Evolutionary conservation across 2,797 vertebrate species (phyloP), one percentile per base, ranked within the genome.

Genomic region (Hozukius guyotensis): DNA sequence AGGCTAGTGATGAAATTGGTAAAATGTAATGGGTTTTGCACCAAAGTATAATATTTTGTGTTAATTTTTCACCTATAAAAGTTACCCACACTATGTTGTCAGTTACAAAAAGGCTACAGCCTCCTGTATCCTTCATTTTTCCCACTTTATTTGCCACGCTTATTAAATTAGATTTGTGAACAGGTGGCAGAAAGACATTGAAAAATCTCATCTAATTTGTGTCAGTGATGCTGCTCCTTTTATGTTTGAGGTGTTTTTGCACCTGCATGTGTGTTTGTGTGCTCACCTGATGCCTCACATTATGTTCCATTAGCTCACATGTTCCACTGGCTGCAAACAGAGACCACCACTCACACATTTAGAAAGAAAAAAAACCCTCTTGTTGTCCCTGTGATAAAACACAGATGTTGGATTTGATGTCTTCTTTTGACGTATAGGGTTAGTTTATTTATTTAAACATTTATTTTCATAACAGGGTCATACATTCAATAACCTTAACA

Each of bases 221-320:
- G 79, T n/a, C 71, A 25, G 66, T 14, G 69, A 14, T 10, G 31
- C 53, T 67, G 56, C 32, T 66, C 20, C 53, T 77, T 78, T 76
- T 69, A 46, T 75, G 52, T 65, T 76, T 59, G 11, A 22, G 29
- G 25, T 66, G 55, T 73, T 79, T 60, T 27, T 87, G 71, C 81
- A 86, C 76, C 85, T 88, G 73, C 56, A 27, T 67, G 61, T 79
- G 71, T 49, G 46, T 49, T 18, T 52, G 42, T 72, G 60, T 13
- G 53, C 55, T 83, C 80, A 80, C 75, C 60, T 84, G 32, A 70
- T 64, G 60, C 65, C n/a, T 72, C n/a, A 52, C 49, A 56, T 65
- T 74, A 70, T 83, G 61, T 83, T 87, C 78, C 70, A 83, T 88
- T 77, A 77, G 74, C 77, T 74, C 67, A 79, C 71, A 79, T 60